phyloP scores from a whole-genome alignment of 1,140 invertebrate species.

The Pseudoatta argentina region DNA sequence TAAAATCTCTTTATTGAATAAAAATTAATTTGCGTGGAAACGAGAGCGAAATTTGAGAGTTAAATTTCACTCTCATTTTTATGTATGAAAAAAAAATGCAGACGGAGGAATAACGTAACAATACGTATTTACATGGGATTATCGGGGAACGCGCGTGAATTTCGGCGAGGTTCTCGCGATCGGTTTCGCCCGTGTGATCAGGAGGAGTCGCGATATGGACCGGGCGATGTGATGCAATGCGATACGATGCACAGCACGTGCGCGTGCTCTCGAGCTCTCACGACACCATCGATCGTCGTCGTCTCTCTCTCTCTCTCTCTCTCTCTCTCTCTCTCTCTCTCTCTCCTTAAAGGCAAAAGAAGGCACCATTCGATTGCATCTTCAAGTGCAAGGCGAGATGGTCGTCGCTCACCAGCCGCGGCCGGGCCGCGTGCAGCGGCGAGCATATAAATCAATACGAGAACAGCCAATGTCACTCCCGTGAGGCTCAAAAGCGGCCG shows the following conservation, averaged over 20 bases:
- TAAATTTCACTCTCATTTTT: too few species aligned
- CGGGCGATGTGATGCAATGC: not conserved
- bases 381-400: slow-evolving; percentile 63
- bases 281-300: slow-evolving; percentile 57
- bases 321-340: slow-evolving; percentile 42
- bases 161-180: not conserved
- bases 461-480: slow-evolving; percentile 63
- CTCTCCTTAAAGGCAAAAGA: slow-evolving; percentile 53
- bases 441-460: slow-evolving; percentile 62
- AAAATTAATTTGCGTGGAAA: too few species aligned
- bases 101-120: too few species aligned
- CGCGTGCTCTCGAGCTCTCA: slow-evolving; percentile 44
- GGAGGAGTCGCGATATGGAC: slow-evolving; percentile 4
- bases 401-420: slow-evolving; percentile 30
- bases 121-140: not conserved
- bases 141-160: slow-evolving; percentile 2
- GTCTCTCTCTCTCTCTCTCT: slow-evolving; percentile 44
- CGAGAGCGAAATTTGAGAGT: too few species aligned
- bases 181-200: not conserved
- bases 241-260: slow-evolving; percentile 53
- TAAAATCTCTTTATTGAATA: too few species aligned
- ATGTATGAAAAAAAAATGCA: too few species aligned
- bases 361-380: slow-evolving; percentile 54
- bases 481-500: slow-evolving; percentile 49
- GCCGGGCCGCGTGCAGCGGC: slow-evolving; percentile 47